These are phyloP conservation scores for Drosophila anceps DNA, from an alignment of 2,888 invertebrate species.

Conservation along the genomic window DNA sequence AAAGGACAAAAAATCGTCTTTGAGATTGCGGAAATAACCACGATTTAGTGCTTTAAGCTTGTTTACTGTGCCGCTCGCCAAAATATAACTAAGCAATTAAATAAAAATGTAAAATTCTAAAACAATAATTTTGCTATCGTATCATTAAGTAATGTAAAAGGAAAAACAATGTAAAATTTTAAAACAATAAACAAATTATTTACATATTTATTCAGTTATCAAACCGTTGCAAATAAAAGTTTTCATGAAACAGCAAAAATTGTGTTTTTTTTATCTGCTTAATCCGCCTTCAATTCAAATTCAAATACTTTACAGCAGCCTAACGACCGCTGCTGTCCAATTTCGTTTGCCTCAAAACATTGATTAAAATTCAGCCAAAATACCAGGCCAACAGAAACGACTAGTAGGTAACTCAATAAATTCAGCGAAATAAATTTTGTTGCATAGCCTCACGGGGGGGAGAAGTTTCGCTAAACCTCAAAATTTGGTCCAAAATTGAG, in stretches of 20 bases:
- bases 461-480: not conserved
- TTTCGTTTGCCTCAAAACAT: not conserved
- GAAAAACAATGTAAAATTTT: no score
- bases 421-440: not conserved
- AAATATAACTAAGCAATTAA: no score
- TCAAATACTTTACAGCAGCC: not conserved
- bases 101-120: no score
- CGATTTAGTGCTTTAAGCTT: no score
- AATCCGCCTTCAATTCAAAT: not conserved
- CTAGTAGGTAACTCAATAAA: not conserved
- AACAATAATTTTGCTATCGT: no score
- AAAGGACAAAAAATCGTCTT: not conserved
- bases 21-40: no score
- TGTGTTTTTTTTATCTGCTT: not conserved
- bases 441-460: not conserved
- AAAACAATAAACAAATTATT: no score
- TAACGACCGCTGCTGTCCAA: not conserved
- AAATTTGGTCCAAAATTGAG: not conserved
- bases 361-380: not conserved
- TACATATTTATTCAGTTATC: no score
- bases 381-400: conserved; percentile 1
- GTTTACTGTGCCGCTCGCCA: no score
- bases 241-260: not conserved
- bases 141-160: no score
- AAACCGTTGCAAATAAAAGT: not conserved